Conservation (phyloP, 2,797 vertebrate species). For the Glyptemys insculpta region DNA sequence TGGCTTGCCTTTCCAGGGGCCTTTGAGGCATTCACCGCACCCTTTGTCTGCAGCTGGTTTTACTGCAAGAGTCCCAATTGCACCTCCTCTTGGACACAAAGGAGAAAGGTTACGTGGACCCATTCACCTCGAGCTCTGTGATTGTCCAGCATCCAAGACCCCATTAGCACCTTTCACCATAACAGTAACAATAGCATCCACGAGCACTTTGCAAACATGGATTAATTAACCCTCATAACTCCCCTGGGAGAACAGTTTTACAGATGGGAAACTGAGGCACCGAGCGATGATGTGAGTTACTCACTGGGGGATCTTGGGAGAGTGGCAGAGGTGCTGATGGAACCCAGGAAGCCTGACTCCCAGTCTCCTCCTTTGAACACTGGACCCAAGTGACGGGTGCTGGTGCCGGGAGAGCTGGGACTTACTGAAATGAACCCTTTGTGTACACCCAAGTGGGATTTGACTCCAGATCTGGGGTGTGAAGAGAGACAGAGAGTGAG, state of each 20-base stretch:
- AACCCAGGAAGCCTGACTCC: not conserved
- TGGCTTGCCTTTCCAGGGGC: too few species aligned
- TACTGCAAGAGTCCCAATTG: too few species aligned
- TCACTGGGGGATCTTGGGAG: not conserved
- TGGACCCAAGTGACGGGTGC: too few species aligned
- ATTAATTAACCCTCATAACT: not conserved
- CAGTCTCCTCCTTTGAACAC: not conserved
- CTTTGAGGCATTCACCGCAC: too few species aligned
- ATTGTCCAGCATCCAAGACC: too few species aligned
- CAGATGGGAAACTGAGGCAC: not conserved
- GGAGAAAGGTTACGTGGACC: too few species aligned
- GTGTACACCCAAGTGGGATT: too few species aligned
- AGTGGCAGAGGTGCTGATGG: not conserved
- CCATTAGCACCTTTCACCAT: not conserved
- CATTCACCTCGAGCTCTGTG: too few species aligned
- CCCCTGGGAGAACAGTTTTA: not conserved
- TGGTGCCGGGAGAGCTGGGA: not conserved
- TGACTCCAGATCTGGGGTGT: not conserved
- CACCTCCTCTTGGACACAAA: too few species aligned
- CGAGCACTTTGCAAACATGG: not conserved
- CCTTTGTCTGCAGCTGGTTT: too few species aligned
- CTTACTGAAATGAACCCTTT: not conserved
- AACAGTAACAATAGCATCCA: not conserved
- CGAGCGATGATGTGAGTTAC: not conserved
- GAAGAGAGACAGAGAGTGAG: not conserved